Evolutionary conservation across 2,888 invertebrate species (phyloP), one percentile per base, ranked within the genome.

Genomic region (Drosophila algonquin): DNA sequence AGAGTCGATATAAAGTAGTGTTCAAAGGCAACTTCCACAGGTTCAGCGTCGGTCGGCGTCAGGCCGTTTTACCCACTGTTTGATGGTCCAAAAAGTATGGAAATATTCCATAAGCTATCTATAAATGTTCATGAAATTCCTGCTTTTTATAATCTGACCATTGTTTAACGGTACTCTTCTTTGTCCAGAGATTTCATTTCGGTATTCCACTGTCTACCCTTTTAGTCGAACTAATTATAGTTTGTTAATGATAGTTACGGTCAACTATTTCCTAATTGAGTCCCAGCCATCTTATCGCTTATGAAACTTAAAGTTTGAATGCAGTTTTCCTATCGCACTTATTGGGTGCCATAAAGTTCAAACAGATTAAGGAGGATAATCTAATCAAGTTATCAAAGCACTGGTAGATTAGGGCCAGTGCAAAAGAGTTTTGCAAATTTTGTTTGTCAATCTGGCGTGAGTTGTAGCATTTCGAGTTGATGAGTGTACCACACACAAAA

Each of bases 211-310:
- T 30, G 32, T 32, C 7, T 27, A 6, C 6, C 6, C 21, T 30
- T 30, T 30, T 3, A 1, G 32, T 32, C 10, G 2, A 2, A 10
- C 12, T 12, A 3, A 35, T 12, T 5, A 4, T n/a, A 40, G 7
- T 2, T 21, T 21, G 21, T 3, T 21, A 2, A 1, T 21, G 21
- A 3, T 21, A 21, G 56, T 18, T 24, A 10, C 46, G 67, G 64
- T 68, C 67, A 68, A 68, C 64, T 68, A 58, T 57, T 68, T 64
- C 14, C 57, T 21, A 16, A 51, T 68, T 68, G 67, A 47, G 57
- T 16, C 52, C 40, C 14, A 30, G 30, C 63, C 55, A 47, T 21
- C 44, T 63, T 46, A 55, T 67, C 45, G 63, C n/a, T 16, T 50
- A 44, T 24, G 3, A 18, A 1, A 10, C n/a, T 27, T 18, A 5